phyloP scores from a whole-genome alignment of 2,113 vertebrate genomes.

The Tympanuchus pallidicinctus region DNA sequence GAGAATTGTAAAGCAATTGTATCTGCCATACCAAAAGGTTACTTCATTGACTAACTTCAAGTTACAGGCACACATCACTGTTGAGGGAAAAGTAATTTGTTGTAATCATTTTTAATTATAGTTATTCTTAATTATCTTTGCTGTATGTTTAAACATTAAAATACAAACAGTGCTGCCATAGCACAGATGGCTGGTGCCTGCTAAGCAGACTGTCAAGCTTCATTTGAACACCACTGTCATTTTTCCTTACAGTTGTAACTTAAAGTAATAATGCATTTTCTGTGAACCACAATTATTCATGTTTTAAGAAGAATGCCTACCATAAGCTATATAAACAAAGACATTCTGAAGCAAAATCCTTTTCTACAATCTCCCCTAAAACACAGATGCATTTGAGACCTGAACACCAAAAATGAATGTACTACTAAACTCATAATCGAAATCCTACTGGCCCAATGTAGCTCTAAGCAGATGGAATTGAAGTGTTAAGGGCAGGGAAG shows the following conservation, averaged over 20 bases:
- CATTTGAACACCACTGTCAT: conserved; percentile 71
- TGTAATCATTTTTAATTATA: conserved; percentile 88
- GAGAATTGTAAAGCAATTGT: conserved; percentile 35
- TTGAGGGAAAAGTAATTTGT: conserved; percentile 85
- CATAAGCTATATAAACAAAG: background rate
- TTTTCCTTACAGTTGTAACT: conserved; percentile 69
- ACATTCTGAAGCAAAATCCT: background rate
- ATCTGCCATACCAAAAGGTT: conserved; percentile 67
- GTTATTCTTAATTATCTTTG: conserved; percentile 88
- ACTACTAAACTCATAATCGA: background rate
- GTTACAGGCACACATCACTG: conserved; percentile 76
- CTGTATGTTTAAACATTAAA: conserved; percentile 85
- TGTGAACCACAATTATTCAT: conserved; percentile 29
- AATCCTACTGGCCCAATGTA: background rate
- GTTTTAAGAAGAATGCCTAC: conserved; percentile 37
- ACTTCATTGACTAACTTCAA: conserved; percentile 75
- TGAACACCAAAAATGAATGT: background rate
- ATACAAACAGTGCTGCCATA: conserved; percentile 78
- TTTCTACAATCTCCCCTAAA: background rate
- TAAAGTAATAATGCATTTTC: conserved; percentile 62
- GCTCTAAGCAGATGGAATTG: background rate
- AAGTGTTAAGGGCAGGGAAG: background rate
- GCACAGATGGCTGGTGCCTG: conserved; percentile 82
- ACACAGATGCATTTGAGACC: background rate
- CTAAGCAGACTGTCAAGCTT: conserved; percentile 74